phyloP scores from a whole-genome alignment of 2,888 invertebrate species.

The Halocaridina rubra region DNA sequence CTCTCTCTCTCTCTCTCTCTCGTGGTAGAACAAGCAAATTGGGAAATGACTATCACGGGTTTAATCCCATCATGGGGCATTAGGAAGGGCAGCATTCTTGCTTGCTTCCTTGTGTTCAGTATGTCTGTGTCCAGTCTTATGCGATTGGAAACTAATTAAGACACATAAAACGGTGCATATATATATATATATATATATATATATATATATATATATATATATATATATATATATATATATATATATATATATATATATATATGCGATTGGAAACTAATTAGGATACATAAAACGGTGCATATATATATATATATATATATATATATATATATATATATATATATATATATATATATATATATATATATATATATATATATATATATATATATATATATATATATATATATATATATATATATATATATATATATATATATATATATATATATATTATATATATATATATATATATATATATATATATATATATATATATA shows the following conservation, averaged over 20 bases:
- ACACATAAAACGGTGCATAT: no score
- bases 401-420: not conserved
- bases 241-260: conserved; percentile 3
- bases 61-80: no score
- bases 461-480: conserved; percentile 12
- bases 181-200: conserved; percentile 4
- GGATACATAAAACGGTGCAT: not conserved
- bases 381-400: conserved; percentile 20
- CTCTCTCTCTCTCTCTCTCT: not conserved
- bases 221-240: conserved; percentile 16
- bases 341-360: conserved; percentile 20
- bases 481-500: conserved; percentile 14
- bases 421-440: not conserved
- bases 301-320: not conserved
- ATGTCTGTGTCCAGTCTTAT: no score
- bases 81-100: no score
- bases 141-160: no score
- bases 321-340: not conserved
- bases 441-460: not conserved
- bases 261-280: not conserved
- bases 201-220: not conserved
- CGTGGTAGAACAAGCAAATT: no score
- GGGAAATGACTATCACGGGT: no score
- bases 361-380: conserved; percentile 26
- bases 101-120: no score